Conservation (phyloP, 2,888 invertebrate genomes). For the Anagyrus pseudococci region DNA sequence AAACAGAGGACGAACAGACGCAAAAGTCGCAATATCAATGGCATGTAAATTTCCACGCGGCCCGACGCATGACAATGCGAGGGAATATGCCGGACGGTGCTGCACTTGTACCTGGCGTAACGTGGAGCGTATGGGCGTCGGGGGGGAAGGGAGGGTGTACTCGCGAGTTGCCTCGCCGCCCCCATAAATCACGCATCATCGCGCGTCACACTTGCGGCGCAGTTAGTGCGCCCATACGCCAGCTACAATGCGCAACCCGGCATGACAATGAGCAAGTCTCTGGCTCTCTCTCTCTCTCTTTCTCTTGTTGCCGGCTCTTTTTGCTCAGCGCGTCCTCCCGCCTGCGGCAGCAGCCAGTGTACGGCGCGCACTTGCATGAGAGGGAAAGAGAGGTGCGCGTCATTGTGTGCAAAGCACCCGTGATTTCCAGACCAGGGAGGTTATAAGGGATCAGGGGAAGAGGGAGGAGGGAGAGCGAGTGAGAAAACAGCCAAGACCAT, state of each 20-base stretch:
- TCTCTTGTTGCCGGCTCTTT: not conserved
- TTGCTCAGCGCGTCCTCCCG: not conserved
- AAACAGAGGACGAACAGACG: no score
- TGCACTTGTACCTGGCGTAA: no score
- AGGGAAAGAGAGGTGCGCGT: conserved; percentile 3
- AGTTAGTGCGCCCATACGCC: not conserved
- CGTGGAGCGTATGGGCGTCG: no score
- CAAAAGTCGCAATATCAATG: conserved; percentile 13
- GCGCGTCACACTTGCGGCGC: conserved; percentile 16
- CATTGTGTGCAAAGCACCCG: conserved; percentile 33
- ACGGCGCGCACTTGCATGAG: not conserved
- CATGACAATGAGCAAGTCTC: conserved; percentile 21
- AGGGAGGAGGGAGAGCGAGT: conserved; percentile 10
- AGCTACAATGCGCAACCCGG: not conserved
- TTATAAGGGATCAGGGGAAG: no score
- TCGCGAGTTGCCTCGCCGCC: not conserved
- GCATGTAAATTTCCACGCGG: conserved; percentile 9
- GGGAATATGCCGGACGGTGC: no score
- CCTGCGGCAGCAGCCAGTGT: no score
- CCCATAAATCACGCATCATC: conserved; percentile 29
- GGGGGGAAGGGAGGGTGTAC: no score
- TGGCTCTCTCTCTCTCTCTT: not conserved
- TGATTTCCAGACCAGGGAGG: conserved; percentile 16
- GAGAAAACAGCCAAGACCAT: conserved; percentile 31
- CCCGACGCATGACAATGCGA: conserved; percentile 3